A percentile compares a stretch with the other conserved stretches of the same genome.
Conservation (phyloP, 2,888 invertebrate genomes). For the Mythimna impura region DNA sequence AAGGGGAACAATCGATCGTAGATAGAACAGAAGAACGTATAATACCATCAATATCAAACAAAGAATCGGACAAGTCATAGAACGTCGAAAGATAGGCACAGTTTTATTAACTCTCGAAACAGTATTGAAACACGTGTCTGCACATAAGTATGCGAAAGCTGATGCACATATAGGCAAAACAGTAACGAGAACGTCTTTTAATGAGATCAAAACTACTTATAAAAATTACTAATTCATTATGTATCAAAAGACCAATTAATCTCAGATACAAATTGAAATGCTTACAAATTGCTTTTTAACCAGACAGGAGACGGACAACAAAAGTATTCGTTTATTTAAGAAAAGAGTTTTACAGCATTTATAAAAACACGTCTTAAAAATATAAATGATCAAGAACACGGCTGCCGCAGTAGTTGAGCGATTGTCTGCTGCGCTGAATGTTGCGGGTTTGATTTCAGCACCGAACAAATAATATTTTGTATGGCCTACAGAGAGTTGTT, state of each 20-base stretch:
- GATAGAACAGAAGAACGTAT: too few relatives aligned
- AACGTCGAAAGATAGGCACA: not conserved
- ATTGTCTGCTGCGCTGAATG: too few relatives aligned
- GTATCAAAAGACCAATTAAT: conserved; percentile 7
- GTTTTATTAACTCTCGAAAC: not conserved
- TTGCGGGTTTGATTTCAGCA: too few relatives aligned
- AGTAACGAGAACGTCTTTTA: not conserved
- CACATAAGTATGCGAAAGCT: conserved; percentile 11
- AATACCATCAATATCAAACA: too few relatives aligned
- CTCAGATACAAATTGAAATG: conserved; percentile 12
- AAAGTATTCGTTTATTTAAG: conserved; percentile 6
- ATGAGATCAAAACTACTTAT: conserved; percentile 19
- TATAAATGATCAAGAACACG: not conserved
- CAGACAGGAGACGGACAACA: not conserved
- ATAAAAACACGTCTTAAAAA: not conserved
- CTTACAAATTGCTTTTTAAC: conserved; percentile 23
- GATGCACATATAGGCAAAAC: conserved; percentile 1
- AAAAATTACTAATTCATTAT: not conserved
- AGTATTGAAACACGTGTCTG: not conserved
- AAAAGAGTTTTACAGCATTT: not conserved
- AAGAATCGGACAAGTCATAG: not conserved
- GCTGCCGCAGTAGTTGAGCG: too few relatives aligned
- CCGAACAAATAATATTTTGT: too few relatives aligned
- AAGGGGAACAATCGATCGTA: too few relatives aligned
- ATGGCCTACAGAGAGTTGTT: too few relatives aligned